Base-by-base conservation (phyloP, 2,113 vertebrate genomes). In the Uria lomvia region DNA sequence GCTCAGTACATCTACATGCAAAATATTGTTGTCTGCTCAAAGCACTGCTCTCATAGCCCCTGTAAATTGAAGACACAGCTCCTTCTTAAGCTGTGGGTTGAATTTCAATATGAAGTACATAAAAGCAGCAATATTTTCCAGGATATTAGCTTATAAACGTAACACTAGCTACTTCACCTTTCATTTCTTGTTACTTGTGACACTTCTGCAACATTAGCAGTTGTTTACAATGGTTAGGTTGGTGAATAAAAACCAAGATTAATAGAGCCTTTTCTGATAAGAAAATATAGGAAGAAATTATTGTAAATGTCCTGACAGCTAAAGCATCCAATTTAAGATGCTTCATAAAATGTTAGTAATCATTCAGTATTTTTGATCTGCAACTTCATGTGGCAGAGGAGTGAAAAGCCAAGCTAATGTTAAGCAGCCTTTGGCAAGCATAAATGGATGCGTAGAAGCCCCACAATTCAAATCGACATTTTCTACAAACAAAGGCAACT, bases 401-500 rank as follows among this genome's bases (percentile, higher is more conserved):
- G 36, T 87, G 72, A 87, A 88, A 96, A 78, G 30, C 29, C 40
- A 94, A 86, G 50, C 43, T 78, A 59, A 86, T 59, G 40, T 75
- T 84, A 94, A 78, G 70, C 49, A 95, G 92, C 88, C 80, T 55
- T 92, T 80, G 86, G 95, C 94, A 89, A 94, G 75, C 56, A 21
- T 29, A 94, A 96, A 93, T 23, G 34, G 74, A 66, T 34, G 58
- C 26, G 32, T 58, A 81, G 80, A 89, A 94, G 80, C 76, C 70
- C 75, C 80, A 92, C 65, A 94, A 95, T 89, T 96, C 92, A 96
- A 91, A 92, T 3, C 87, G 91, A 91, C 91, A 67, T 72, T 94
- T 96, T 72, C 80, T 95, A 59, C 94, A 94, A 96, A 95, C 92
- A 96, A 95, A 94, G 77, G 73, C 80, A 92, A 72, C 73, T 93